A percentile compares a stretch with the other conserved stretches of the same genome.
phyloP scores from a whole-genome alignment of 2,113 vertebrate genomes.

The Xenotilapia flavipinnis region DNA sequence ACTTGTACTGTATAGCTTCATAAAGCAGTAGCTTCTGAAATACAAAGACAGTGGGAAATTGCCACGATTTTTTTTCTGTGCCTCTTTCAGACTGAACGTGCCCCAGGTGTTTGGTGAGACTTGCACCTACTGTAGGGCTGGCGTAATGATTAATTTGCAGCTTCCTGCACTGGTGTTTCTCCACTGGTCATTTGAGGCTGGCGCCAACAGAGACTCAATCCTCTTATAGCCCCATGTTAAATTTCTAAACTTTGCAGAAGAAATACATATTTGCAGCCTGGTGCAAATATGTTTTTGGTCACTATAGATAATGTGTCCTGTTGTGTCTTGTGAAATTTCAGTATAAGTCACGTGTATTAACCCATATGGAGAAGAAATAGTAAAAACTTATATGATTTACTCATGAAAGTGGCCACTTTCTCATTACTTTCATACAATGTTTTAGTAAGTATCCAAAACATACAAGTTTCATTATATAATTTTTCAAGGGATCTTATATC shows the following conservation, averaged over 20 bases:
- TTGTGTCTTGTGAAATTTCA: not conserved
- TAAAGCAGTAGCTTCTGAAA: not conserved
- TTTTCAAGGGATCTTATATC: too few species aligned
- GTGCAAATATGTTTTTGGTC: not conserved
- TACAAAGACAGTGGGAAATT: not conserved
- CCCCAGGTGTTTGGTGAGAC: not conserved
- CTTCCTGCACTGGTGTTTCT: not conserved
- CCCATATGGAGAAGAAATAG: too few species aligned
- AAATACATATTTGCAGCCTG: not conserved
- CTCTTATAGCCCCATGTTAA: not conserved
- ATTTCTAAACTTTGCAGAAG: not conserved
- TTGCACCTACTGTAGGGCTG: fast-evolving
- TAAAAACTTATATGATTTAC: too few species aligned
- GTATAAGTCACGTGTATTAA: not conserved
- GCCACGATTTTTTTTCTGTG: not conserved
- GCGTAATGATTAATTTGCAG: not conserved
- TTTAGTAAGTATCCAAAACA: too few species aligned
- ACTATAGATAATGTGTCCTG: fast-evolving
- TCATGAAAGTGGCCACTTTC: too few species aligned
- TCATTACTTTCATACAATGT: too few species aligned
- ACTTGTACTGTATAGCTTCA: not conserved
- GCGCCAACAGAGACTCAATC: not conserved
- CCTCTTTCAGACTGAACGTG: not conserved
- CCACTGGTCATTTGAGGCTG: not conserved
- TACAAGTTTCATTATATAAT: too few species aligned